These are phyloP conservation scores for Archegozetes longisetosus DNA, from an alignment of 1,140 invertebrate species.

Conservation along the genomic window DNA sequence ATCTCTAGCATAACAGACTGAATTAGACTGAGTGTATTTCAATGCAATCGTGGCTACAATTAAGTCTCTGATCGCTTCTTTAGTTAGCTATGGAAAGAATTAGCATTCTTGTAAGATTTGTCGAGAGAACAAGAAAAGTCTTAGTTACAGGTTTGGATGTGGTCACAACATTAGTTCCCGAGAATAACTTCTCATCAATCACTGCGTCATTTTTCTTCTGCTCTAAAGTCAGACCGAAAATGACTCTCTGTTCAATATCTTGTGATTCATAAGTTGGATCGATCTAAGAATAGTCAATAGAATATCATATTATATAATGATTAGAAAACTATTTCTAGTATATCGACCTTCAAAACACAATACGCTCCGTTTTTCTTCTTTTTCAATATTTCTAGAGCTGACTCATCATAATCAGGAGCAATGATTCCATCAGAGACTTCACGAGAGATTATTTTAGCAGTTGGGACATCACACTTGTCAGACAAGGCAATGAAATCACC, in stretches of 20 bases:
- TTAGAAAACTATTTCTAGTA: neutral
- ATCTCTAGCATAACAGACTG: slow-evolving; percentile 76
- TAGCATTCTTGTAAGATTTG: neutral
- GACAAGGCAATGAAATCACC: slow-evolving; percentile 94
- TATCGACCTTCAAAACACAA: slow-evolving; percentile 58
- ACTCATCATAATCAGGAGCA: slow-evolving; percentile 69
- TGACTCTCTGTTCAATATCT: slow-evolving; percentile 59
- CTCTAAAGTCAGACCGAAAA: slow-evolving; percentile 81
- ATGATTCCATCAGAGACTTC: slow-evolving; percentile 92
- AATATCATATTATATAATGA: slow-evolving; percentile 1
- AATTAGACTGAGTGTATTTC: slow-evolving; percentile 97
- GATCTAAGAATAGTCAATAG: slow-evolving; percentile 42
- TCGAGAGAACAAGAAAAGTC: slow-evolving; percentile 10
- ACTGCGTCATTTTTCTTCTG: slow-evolving; percentile 78
- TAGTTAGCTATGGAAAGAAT: slow-evolving; percentile 40
- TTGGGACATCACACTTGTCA: slow-evolving; percentile 70
- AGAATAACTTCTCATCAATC: slow-evolving; percentile 60
- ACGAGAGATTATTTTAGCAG: slow-evolving; percentile 53
- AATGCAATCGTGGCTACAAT: slow-evolving; percentile 89
- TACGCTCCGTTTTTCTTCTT: slow-evolving; percentile 92
- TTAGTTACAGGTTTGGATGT: slow-evolving; percentile 40
- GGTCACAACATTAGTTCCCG: slow-evolving; percentile 56
- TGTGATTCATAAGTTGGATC: slow-evolving; percentile 68
- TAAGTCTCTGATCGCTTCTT: slow-evolving; percentile 64
- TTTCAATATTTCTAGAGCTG: slow-evolving; percentile 68